A percentile compares a stretch with the other conserved stretches of the same genome.
Conservation (phyloP, 2,888 invertebrate genomes). For the Cinara cedri region DNA sequence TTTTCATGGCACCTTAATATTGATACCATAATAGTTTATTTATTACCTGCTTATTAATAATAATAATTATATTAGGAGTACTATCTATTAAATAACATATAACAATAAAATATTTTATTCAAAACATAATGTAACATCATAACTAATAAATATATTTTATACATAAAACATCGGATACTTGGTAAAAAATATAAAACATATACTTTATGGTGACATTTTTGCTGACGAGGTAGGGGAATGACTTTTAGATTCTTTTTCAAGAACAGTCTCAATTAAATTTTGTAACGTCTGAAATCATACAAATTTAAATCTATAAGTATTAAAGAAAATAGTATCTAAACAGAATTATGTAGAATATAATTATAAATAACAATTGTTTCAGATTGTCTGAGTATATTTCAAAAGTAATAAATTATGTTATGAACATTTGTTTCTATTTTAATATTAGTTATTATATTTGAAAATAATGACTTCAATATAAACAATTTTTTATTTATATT, state of each 20-base stretch:
- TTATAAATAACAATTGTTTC: constrained; percentile 2
- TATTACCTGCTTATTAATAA: neutral
- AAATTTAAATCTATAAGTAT: neutral
- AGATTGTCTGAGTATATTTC: neutral
- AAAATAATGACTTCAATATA: too few relatives aligned
- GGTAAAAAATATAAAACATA: constrained; percentile 1
- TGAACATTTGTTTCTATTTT: neutral
- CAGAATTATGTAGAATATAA: neutral
- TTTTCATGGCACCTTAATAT: too few relatives aligned
- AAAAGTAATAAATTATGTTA: neutral
- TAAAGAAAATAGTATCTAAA: neutral
- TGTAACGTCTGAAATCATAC: constrained; percentile 46
- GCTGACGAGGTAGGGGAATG: constrained; percentile 19
- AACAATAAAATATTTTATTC: constrained; percentile 27
- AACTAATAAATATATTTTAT: neutral
- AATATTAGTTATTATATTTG: neutral
- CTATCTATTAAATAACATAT: neutral
- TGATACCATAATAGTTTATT: too few relatives aligned
- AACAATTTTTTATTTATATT: neutral
- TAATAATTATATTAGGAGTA: neutral
- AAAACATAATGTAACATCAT: constrained; percentile 8
- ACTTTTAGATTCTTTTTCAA: constrained; percentile 38
- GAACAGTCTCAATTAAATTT: constrained; percentile 46
- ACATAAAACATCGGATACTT: constrained; percentile 26
- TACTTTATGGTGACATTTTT: constrained; percentile 38